phyloP scores from a whole-genome alignment of 1,140 invertebrate species.

The Venturia canescens region DNA sequence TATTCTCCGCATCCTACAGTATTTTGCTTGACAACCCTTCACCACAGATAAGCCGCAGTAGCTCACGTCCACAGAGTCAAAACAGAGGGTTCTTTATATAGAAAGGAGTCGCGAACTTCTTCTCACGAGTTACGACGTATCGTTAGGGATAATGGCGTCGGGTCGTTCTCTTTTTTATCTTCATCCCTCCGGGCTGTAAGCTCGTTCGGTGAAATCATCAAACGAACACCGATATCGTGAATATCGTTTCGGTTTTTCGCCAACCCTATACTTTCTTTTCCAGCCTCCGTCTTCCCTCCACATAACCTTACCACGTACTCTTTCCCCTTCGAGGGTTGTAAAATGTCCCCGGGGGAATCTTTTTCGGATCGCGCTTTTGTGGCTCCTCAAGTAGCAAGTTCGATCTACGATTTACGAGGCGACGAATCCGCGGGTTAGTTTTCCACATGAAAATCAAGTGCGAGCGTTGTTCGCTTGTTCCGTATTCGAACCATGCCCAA shows the following conservation, averaged over 20 bases:
- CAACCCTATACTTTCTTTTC: neutral
- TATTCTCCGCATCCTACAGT: conserved; percentile 3
- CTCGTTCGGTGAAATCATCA: conserved; percentile 35
- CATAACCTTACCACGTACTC: neutral
- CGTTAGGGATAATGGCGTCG: conserved; percentile 53
- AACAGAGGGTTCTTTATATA: neutral
- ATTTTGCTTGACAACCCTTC: conserved; percentile 5
- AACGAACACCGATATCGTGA: conserved; percentile 23
- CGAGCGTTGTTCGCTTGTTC: neutral
- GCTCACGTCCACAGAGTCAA: neutral
- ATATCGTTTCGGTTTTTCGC: conserved; percentile 32
- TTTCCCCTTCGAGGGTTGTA: neutral
- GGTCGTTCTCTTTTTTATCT: conserved; percentile 41
- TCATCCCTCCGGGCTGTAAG: neutral
- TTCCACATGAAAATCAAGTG: conserved; percentile 15
- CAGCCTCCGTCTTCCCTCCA: neutral
- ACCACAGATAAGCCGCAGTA: neutral
- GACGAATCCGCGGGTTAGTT: conserved; percentile 31
- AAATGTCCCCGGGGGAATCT: conserved; percentile 35
- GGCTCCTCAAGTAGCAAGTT: neutral
- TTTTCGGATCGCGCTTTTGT: neutral
- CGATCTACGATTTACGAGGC: conserved; percentile 41
- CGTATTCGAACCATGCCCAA: too few relatives aligned
- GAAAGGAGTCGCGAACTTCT: conserved; percentile 32
- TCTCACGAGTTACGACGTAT: conserved; percentile 51